Conservation (phyloP, 2,113 vertebrate genomes). For the Tachuris rubrigastra region DNA sequence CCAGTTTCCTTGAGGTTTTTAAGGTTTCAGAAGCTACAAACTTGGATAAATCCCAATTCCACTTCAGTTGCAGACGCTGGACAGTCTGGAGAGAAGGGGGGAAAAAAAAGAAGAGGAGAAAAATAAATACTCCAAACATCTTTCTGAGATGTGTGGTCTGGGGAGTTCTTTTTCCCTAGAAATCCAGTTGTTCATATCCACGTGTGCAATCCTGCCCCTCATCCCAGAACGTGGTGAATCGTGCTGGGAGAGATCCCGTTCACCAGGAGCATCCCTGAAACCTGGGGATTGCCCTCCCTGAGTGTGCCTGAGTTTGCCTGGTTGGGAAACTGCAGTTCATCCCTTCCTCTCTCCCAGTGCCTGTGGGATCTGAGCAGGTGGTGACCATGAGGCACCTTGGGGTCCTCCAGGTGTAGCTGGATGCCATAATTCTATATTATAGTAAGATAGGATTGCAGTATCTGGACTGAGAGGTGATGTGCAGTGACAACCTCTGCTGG, state of each 20-base stretch:
- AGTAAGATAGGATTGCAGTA: too few species aligned
- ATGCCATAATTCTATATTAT: too few species aligned
- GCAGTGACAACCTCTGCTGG: not conserved
- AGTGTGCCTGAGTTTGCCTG: too few species aligned
- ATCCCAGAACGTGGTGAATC: not conserved
- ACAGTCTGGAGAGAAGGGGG: constrained; percentile 45
- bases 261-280: not conserved
- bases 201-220: not conserved
- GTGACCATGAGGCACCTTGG: too few species aligned
- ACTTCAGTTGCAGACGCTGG: constrained; percentile 9
- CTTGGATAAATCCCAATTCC: constrained; percentile 24
- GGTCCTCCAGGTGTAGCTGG: not conserved
- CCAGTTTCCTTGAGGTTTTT: constrained; percentile 64
- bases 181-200: not conserved
- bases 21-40: constrained; percentile 64
- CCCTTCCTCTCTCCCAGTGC: not conserved
- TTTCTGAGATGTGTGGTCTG: not conserved
- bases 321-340: not conserved
- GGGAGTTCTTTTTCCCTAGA: not conserved
- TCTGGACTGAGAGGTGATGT: not conserved
- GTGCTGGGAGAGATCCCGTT: not conserved
- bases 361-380: not conserved
- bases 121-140: not conserved
- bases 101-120: not conserved
- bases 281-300: not conserved